phyloP scores from a whole-genome alignment of 2,797 vertebrate species.

The Rhincodon typus region DNA sequence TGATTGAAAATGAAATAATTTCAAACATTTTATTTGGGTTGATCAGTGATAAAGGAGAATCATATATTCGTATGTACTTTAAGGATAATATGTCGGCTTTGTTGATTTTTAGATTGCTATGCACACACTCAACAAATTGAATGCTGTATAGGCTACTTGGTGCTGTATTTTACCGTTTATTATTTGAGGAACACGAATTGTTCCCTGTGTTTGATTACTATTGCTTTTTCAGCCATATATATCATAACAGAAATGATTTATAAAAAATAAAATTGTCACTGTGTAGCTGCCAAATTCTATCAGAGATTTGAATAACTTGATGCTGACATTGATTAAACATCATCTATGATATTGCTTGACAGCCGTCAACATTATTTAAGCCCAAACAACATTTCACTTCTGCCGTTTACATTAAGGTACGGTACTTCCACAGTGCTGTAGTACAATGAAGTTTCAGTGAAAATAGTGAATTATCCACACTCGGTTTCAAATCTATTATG shows the following conservation, averaged over 20 bases:
- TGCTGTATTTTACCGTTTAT: neutral
- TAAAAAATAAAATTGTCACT: conserved; percentile 22
- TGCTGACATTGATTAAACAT: conserved; percentile 32
- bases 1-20: neutral
- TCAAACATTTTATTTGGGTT: neutral
- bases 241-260: conserved; percentile 21
- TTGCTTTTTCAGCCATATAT: conserved; percentile 2
- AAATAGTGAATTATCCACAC: neutral
- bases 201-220: neutral
- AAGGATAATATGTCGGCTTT: neutral
- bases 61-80: neutral
- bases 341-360: neutral
- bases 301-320: conserved; percentile 21
- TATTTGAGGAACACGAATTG: neutral
- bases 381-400: neutral
- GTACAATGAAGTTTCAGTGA: conserved; percentile 7
- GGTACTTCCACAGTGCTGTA: neutral
- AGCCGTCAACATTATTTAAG: conserved; percentile 26
- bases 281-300: neutral
- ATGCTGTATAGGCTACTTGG: neutral
- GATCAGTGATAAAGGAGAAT: neutral
- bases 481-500: neutral
- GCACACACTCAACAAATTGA: neutral
- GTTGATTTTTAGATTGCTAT: neutral
- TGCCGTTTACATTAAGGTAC: conserved; percentile 9